Conservation (phyloP, 1,140 invertebrate genomes). For the Cyclina sinensis region DNA sequence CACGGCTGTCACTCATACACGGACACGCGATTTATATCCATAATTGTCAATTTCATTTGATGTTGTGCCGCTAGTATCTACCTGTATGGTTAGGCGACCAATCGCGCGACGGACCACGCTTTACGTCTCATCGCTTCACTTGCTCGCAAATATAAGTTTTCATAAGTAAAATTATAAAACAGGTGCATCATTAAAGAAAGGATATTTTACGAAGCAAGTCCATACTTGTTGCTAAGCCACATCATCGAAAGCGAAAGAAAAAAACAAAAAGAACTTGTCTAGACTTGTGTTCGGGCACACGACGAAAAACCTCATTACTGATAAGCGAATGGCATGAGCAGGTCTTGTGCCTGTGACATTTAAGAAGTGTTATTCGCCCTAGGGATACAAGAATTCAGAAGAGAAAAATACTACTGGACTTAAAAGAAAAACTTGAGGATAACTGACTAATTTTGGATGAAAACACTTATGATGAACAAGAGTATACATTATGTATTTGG, state of each 20-base stretch:
- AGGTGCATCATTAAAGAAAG: background rate
- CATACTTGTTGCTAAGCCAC: background rate
- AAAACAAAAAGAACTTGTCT: background rate
- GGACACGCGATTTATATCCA: conserved; percentile 54
- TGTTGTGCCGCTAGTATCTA: conserved; percentile 12
- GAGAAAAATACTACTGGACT: background rate
- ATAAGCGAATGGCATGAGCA: conserved; percentile 1
- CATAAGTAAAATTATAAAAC: conserved; percentile 20
- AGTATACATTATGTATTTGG: too few species aligned
- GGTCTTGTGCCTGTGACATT: conserved; percentile 1
- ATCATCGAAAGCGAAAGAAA: background rate
- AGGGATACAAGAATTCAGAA: background rate
- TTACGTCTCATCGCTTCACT: background rate
- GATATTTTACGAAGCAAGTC: background rate
- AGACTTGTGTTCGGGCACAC: conserved; percentile 26
- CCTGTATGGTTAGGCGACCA: conserved; percentile 9
- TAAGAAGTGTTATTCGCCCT: background rate
- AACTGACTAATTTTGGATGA: background rate
- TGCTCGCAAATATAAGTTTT: conserved; percentile 11
- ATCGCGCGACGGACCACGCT: background rate
- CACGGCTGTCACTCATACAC: conserved; percentile 53
- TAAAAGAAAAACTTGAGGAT: background rate
- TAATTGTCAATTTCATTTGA: conserved; percentile 66
- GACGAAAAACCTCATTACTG: background rate
- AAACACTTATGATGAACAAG: too few species aligned